Percentiles rank a stretch among this genome's conserved stretches.
These are phyloP conservation scores for Pogoniulus pusillus DNA, from an alignment of 2,797 vertebrate genomes.

Conservation along the genomic window DNA sequence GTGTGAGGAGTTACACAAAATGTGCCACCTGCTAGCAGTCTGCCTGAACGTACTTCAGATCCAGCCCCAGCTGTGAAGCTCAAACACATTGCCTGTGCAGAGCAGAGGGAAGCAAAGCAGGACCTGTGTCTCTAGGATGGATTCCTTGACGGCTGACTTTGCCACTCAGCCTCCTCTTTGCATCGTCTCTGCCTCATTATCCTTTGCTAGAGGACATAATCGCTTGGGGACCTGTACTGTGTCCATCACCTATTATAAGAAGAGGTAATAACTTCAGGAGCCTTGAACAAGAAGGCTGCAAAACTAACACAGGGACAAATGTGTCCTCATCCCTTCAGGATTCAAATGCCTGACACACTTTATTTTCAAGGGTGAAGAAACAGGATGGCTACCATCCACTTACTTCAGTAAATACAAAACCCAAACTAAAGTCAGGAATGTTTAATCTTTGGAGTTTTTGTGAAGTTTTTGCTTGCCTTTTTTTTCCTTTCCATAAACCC, in stretches of 20 bases:
- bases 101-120: background rate
- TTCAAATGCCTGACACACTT: background rate
- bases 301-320: background rate
- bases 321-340: background rate
- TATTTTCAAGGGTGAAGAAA: background rate
- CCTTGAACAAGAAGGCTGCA: background rate
- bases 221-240: background rate
- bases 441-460: background rate
- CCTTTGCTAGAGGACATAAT: background rate
- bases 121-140: background rate
- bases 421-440: background rate
- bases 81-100: background rate
- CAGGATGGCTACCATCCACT: background rate
- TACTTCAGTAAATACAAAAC: background rate
- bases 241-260: background rate
- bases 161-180: background rate
- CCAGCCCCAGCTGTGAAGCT: background rate
- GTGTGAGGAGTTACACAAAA: background rate
- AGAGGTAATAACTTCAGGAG: background rate
- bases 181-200: rapidly evolving
- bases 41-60: background rate
- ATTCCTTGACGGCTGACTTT: background rate
- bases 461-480: background rate
- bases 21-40: background rate
- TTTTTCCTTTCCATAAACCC: too few relatives aligned